phyloP scores from a whole-genome alignment of 2,113 vertebrate species.

The Cathartes aura region DNA sequence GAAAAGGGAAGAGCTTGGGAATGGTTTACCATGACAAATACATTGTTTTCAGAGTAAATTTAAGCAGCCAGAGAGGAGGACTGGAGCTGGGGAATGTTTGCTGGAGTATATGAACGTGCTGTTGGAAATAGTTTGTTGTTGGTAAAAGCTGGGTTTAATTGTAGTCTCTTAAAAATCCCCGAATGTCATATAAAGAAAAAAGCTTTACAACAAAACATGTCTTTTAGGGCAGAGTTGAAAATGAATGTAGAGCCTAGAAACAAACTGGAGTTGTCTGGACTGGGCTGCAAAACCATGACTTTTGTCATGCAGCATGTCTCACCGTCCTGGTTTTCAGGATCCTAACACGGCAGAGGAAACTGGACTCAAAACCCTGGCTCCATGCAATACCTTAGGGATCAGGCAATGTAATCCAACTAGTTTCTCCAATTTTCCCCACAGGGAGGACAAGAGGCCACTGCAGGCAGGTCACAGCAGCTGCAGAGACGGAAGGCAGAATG shows the following conservation, averaged over 20 bases:
- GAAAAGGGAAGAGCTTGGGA: not conserved
- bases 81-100: conserved; percentile 1
- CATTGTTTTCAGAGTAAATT: conserved; percentile 38
- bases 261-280: not conserved
- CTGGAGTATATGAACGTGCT: conserved; percentile 7
- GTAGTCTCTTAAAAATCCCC: not conserved
- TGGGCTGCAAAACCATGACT: not conserved
- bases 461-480: not conserved
- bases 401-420: not conserved
- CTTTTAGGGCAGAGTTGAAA: not conserved
- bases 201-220: not conserved
- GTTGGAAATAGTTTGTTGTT: not conserved
- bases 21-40: conserved; percentile 33
- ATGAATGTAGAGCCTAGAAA: conserved; percentile 4
- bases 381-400: not conserved
- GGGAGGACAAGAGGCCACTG: not conserved
- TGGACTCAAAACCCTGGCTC: not conserved
- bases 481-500: not conserved
- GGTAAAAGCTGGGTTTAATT: conserved; percentile 62
- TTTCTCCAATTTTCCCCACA: not conserved
- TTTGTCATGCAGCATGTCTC: not conserved
- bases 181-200: not conserved
- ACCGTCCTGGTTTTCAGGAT: not conserved
- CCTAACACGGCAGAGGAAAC: not conserved
- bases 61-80: not conserved